A percentile compares a stretch with the other conserved stretches of the same genome.
These are phyloP conservation scores for Acleris laterana DNA, from an alignment of 2,888 invertebrate genomes.

Conservation along the genomic window DNA sequence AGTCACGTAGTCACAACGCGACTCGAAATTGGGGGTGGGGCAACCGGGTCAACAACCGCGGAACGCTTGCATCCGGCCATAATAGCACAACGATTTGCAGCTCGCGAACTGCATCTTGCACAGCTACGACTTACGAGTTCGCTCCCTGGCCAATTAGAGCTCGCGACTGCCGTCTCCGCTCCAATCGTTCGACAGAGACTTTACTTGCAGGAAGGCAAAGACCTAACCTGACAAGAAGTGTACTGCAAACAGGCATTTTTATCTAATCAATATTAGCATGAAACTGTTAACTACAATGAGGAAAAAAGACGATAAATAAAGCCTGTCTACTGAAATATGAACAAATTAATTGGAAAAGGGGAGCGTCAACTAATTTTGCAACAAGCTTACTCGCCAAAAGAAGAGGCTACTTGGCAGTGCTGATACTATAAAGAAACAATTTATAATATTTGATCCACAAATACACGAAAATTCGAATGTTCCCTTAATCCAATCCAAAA, in stretches of 20 bases:
- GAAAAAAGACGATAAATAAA: background rate
- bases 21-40: slow-evolving; percentile 57
- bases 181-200: background rate
- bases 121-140: slow-evolving; percentile 48
- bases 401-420: no score
- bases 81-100: slow-evolving; percentile 69
- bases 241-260: background rate
- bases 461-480: no score
- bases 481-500: background rate
- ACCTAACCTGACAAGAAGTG: background rate
- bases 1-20: slow-evolving; percentile 68
- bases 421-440: no score
- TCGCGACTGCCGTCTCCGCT: slow-evolving; percentile 1
- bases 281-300: background rate
- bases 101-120: slow-evolving; percentile 50
- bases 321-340: background rate
- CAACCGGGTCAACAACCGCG: slow-evolving; percentile 60
- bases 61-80: slow-evolving; percentile 54
- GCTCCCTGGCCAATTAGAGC: slow-evolving; percentile 28
- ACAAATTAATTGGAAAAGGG: no score
- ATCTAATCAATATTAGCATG: background rate
- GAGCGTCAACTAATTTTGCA: no score
- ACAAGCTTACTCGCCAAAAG: no score
- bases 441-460: no score
- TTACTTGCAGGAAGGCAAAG: background rate